Base-by-base conservation (phyloP, 2,797 vertebrate genomes). In the Denticeps clupeoides region DNA sequence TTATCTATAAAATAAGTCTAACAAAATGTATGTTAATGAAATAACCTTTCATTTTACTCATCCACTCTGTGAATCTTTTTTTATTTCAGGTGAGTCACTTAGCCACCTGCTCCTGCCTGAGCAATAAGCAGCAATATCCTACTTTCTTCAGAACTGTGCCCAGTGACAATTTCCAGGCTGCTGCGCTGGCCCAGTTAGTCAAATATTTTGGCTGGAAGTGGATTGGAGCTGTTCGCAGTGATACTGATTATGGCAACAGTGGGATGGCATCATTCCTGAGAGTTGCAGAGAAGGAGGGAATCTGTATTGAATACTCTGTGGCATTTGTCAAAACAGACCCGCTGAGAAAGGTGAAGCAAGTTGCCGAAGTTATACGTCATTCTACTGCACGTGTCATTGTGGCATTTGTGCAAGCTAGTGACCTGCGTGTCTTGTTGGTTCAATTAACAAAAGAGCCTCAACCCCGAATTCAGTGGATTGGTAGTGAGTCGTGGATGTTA, bases 121-220 rank as follows among this genome's bases (percentile, higher is more conserved):
- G 59, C 25, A 59, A 62, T 35, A 62, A 62, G 18, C 7, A n/a
- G 11, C 42, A 57, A n/a, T 40, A 50, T 32, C 55, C 55, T 3
- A 21, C 50, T 7, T 62, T 62, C 18, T 57, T 62, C 23, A 54
- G 59, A 31, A 62, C 51, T 10, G 63, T 81, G 32, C 78, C 79
- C 2, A 82, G 78, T 35, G 81, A 83, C n/a, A 68, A 74, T 8
- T 77, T 70, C 32, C 81, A 80, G 58, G 74, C 75, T 1, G 66
- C 63, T 0, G 74, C 70, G 1, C 47, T 82, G 45, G 75, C 67
- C 35, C 63, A 64, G 8, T 60, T 82, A 25, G 63, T 82, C 3
- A 79, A 76, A 52, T 58, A 65, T 29, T 80, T 75, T 26, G 79
- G 63, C n/a, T 83, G 81, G 81, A 81, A 70, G 4, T 82, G 79